Conservation (phyloP, 2,797 vertebrate species). For the Hydrocynus forskahlii region DNA sequence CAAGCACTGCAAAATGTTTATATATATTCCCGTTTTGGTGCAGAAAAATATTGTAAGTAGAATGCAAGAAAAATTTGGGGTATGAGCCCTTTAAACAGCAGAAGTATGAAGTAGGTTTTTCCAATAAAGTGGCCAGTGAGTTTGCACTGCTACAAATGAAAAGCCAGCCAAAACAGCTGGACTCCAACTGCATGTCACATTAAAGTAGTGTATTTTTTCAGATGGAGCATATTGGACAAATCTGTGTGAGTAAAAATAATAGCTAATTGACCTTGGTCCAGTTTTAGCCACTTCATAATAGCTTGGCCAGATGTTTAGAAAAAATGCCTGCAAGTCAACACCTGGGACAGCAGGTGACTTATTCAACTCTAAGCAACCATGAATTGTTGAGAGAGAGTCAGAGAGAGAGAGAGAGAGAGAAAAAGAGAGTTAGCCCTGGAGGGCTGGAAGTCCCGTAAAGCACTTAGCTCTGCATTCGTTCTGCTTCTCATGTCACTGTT, state of each 20-base stretch:
- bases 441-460: constrained; percentile 77
- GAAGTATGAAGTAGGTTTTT: not conserved
- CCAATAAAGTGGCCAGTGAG: not conserved
- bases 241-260: constrained; percentile 1
- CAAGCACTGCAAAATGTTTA: too few relatives aligned
- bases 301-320: constrained; percentile 73
- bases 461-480: constrained; percentile 71
- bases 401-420: constrained; percentile 56
- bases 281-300: constrained; percentile 65
- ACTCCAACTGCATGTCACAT: constrained; percentile 5
- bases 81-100: not conserved
- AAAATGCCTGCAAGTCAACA: constrained; percentile 83
- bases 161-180: not conserved
- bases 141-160: not conserved
- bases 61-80: too few relatives aligned
- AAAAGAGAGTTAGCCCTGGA: constrained; percentile 57
- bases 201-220: constrained; percentile 5
- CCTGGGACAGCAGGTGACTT: constrained; percentile 79
- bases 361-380: constrained; percentile 70
- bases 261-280: constrained; percentile 57
- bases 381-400: constrained; percentile 59
- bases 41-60: too few relatives aligned
- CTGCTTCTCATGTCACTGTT: constrained; percentile 74
- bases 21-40: too few relatives aligned
- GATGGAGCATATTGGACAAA: constrained; percentile 7